phyloP scores from a whole-genome alignment of 2,888 invertebrate species.

The Sesamia inferens region DNA sequence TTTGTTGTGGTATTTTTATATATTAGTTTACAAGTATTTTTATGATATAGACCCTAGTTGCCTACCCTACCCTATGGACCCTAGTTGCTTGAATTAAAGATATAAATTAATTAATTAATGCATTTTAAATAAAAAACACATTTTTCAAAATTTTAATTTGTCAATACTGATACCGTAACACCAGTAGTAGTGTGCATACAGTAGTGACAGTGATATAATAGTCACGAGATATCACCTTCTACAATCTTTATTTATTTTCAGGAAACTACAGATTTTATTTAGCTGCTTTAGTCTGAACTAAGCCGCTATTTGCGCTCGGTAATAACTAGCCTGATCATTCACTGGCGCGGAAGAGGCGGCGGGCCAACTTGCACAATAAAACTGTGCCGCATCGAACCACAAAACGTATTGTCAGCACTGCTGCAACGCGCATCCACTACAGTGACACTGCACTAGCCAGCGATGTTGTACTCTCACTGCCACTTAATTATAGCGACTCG shows the following conservation, averaged over 20 bases:
- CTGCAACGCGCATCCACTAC: slow-evolving; percentile 15
- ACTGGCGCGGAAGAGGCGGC: slow-evolving; percentile 64
- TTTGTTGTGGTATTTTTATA: no score
- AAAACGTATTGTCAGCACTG: slow-evolving; percentile 38
- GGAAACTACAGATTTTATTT: neutral
- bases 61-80: no score
- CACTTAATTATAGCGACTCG: no score
- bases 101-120: no score
- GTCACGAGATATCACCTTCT: neutral
- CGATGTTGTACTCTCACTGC: no score
- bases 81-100: no score
- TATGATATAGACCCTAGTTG: no score
- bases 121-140: no score
- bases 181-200: neutral
- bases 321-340: slow-evolving; percentile 8
- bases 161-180: neutral
- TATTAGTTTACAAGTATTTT: no score
- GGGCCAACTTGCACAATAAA: slow-evolving; percentile 58
- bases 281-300: no score
- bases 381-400: slow-evolving; percentile 44
- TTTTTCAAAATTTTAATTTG: neutral
- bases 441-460: neutral
- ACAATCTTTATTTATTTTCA: neutral
- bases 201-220: neutral
- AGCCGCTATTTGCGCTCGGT: slow-evolving; percentile 8